phyloP scores from a whole-genome alignment of 2,888 invertebrate genomes.

The Aquatica leii region DNA sequence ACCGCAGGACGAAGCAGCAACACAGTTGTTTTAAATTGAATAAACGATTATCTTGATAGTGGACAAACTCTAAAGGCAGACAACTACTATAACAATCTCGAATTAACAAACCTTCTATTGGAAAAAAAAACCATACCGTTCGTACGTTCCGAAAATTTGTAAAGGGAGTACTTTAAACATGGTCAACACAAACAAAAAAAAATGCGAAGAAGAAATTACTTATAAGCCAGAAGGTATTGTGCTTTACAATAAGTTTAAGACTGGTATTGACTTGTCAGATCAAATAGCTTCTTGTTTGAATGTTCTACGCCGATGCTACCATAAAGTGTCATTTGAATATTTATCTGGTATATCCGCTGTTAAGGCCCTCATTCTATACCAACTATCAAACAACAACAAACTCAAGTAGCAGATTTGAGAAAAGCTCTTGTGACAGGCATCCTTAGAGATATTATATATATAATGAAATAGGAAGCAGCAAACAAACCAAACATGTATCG shows the following conservation, averaged over 20 bases:
- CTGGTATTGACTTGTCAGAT: not conserved
- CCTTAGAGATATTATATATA: no score
- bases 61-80: no score
- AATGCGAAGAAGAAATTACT: not conserved
- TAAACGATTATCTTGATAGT: not conserved
- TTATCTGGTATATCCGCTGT: not conserved
- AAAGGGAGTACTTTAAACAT: no score
- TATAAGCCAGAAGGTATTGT: not conserved
- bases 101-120: not conserved
- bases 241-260: not conserved
- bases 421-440: no score
- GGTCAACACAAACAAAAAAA: not conserved
- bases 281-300: not conserved
- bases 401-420: no score
- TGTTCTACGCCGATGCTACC: not conserved
- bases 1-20: not conserved
- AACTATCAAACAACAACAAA: not conserved
- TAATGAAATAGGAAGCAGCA: no score
- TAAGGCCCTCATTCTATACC: no score
- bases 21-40: no score
- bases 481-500: no score
- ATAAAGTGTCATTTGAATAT: not conserved
- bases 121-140: slow-evolving; percentile 7
- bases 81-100: not conserved
- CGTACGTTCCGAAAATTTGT: slow-evolving; percentile 15